Evolutionary conservation across 2,113 vertebrate species (phyloP), one percentile per base, ranked within the genome.

Genomic region (Eulemur rufifrons): DNA sequence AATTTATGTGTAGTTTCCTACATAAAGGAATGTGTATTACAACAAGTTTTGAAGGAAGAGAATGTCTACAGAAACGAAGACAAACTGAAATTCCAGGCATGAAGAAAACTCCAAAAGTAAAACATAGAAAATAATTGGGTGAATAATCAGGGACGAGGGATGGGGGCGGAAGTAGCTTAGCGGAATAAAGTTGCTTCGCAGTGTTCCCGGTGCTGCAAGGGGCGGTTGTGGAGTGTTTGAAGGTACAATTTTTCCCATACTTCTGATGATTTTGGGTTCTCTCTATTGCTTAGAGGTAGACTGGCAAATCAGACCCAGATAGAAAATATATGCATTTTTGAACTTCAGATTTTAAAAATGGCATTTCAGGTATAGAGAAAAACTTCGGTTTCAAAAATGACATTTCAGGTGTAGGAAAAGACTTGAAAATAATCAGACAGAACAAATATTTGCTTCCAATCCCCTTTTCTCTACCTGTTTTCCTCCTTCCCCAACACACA

Each of bases 401-500:
- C 8, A 80, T 39, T 82, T 81, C 8, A 66, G 6, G 4, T 54
- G 2, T 29, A 89, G 74, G 23, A 59, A 92, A 88, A 95, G 8
- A 45, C 17, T 76, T 64, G 45, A 6, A 64, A 80, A 82, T 37
- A 74, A 54, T n/a, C 45, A 83, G 3, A 23, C 5, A 74, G 20
- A 73, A 94, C 3, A 81, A 77, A 52, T 93, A 81, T 82, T 59
- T 95, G 77, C 84, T 66, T 45, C 37, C 25, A 39, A 45, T 32
- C 7, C 13, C 7, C 12, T 82, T 89, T 89, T 47, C 14, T 25
- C 17, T 54, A 54, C 5, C 5, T 50, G 6, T 21, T 34, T 3
- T 4, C 0, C 0, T 0, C 1, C 27, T 23, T 13, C 37, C 13
- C 1, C 4, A 1, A 61, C 5, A 66, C 17, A 73, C 27, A 84